phyloP scores from a whole-genome alignment of 2,113 vertebrate species.

The Paraplagusia blochii region DNA sequence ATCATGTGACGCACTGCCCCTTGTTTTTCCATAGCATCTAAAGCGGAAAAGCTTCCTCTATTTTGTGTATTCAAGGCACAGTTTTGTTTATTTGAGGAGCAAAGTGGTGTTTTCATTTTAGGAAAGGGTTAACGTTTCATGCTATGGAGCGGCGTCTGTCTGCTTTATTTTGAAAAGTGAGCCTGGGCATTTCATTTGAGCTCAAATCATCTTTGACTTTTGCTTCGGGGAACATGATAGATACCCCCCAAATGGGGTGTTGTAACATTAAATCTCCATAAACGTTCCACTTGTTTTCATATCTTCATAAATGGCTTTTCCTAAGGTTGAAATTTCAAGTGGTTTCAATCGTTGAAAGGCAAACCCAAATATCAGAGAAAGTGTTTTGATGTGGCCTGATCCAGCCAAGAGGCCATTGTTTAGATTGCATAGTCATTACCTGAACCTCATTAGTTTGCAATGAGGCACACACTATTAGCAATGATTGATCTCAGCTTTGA shows the following conservation, averaged over 20 bases:
- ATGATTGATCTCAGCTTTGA: conserved; percentile 61
- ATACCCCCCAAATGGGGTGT: conserved; percentile 6
- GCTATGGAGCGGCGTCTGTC: conserved; percentile 37
- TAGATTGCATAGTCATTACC: conserved; percentile 59
- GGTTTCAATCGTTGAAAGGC: conserved; percentile 12
- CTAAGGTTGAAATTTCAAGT: conserved; percentile 9
- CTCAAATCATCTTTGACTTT: conserved; percentile 38
- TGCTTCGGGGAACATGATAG: conserved; percentile 12
- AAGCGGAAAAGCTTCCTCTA: conserved; percentile 7
- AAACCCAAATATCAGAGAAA: not conserved
- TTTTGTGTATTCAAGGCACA: conserved; percentile 4
- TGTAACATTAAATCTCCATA: conserved; percentile 28
- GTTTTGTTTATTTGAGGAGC: conserved; percentile 49
- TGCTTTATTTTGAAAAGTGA: conserved; percentile 54
- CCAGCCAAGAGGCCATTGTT: conserved; percentile 35
- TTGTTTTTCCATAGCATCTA: conserved; percentile 19
- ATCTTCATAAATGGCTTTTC: conserved; percentile 7
- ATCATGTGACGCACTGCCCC: conserved; percentile 26
- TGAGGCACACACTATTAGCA: conserved; percentile 56
- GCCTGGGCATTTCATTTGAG: conserved; percentile 46
- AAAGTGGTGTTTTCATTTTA: conserved; percentile 48
- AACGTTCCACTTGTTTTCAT: not conserved
- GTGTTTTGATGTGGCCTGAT: conserved; percentile 58
- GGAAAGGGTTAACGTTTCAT: conserved; percentile 32
- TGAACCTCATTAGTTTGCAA: conserved; percentile 60